A percentile compares a stretch with the other conserved stretches of the same genome.
Conservation (phyloP, 2,113 vertebrate genomes). For the Rhinichthys klamathensis region DNA sequence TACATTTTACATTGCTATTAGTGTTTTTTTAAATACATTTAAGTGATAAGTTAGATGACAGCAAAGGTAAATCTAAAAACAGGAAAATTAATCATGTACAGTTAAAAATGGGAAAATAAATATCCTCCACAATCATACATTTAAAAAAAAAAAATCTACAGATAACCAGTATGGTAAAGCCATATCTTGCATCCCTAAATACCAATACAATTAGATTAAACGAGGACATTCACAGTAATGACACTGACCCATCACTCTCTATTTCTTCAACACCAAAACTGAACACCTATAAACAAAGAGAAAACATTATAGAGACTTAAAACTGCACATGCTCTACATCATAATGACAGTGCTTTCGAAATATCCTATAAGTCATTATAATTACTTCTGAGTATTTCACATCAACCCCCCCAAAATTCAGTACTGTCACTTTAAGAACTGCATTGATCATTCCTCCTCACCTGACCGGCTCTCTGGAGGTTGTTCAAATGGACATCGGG, state of each 20-base stretch:
- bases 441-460: conserved; percentile 61
- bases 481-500: conserved; percentile 97
- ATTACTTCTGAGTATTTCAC: background rate
- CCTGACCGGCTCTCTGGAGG: conserved; percentile 95
- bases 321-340: background rate
- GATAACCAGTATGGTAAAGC: background rate
- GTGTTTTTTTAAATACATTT: background rate
- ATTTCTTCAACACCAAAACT: conserved; percentile 90
- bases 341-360: background rate
- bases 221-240: background rate
- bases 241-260: conserved; percentile 89
- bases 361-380: background rate
- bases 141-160: background rate
- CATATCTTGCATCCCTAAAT: background rate
- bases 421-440: background rate
- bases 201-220: background rate
- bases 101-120: background rate
- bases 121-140: too few relatives aligned
- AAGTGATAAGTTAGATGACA: background rate
- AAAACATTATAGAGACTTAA: background rate
- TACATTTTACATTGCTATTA: background rate
- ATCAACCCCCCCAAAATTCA: background rate
- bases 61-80: background rate
- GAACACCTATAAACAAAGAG: conserved; percentile 79
- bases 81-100: background rate